A percentile compares a stretch with the other conserved stretches of the same genome.
Conservation (phyloP, 1,140 invertebrate species). For the Adelges cooleyi region DNA sequence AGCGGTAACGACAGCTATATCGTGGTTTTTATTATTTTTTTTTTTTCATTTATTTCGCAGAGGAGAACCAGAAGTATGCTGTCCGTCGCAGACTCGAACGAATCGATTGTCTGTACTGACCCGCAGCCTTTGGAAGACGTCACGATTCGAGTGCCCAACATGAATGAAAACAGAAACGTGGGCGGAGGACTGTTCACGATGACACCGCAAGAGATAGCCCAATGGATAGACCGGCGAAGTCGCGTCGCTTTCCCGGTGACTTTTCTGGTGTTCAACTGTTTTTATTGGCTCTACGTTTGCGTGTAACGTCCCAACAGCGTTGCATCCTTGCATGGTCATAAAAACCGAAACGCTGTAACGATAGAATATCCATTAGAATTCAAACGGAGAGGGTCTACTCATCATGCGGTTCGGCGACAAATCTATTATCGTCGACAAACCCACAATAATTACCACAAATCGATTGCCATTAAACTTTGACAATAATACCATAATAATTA, state of each 20-base stretch:
- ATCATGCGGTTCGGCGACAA: too few species aligned
- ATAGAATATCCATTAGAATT: too few species aligned
- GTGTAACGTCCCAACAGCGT: slow-evolving; percentile 40
- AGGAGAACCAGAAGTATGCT: slow-evolving; percentile 2
- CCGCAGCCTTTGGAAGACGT: slow-evolving; percentile 11
- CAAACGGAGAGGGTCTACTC: too few species aligned
- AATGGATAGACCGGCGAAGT: slow-evolving; percentile 71
- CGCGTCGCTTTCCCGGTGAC: slow-evolving; percentile 62
- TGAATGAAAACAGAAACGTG: background rate
- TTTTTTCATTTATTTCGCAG: background rate
- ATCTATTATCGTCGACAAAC: too few species aligned
- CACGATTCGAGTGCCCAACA: background rate
- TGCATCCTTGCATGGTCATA: too few species aligned
- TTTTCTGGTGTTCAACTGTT: slow-evolving; percentile 68
- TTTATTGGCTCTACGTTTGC: slow-evolving; percentile 74
- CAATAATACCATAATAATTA: too few species aligned
- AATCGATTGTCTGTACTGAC: background rate
- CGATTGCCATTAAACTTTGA: too few species aligned
- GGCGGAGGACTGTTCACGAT: slow-evolving; percentile 58
- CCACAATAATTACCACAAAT: too few species aligned
- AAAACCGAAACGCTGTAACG: too few species aligned
- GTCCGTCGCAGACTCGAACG: background rate
- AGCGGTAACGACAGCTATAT: too few species aligned
- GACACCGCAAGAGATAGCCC: slow-evolving; percentile 73
- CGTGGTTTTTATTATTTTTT: too few species aligned